Conservation (phyloP, 2,797 vertebrate genomes). For the Coreius guichenoti region DNA sequence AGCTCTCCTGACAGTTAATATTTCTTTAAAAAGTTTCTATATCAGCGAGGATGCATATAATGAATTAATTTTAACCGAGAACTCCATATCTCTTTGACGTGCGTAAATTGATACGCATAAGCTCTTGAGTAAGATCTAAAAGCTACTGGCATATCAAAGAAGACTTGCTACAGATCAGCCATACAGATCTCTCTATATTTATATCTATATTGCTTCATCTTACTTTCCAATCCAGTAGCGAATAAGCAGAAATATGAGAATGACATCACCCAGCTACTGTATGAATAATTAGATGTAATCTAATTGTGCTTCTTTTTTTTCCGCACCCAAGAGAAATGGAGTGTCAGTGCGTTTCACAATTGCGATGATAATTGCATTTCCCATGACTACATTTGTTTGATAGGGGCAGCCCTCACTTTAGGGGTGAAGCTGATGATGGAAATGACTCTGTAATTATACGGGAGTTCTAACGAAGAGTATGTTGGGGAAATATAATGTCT, state of each 20-base stretch:
- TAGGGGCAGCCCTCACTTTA: slow-evolving; percentile 54
- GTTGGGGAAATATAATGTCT: slow-evolving; percentile 48
- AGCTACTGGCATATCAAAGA: slow-evolving; percentile 1
- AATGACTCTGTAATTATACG: slow-evolving; percentile 53
- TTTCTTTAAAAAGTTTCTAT: not conserved
- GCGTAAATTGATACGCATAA: not conserved
- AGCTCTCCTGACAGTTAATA: not conserved
- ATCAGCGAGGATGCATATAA: not conserved
- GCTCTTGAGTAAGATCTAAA: not conserved
- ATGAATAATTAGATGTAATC: slow-evolving; percentile 48
- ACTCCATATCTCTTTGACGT: not conserved
- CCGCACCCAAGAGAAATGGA: slow-evolving; percentile 17
- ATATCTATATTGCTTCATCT: not conserved
- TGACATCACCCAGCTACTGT: slow-evolving; percentile 28
- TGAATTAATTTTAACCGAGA: not conserved
- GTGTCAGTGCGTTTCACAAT: slow-evolving; percentile 34
- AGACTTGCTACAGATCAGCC: not conserved
- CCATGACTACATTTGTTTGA: slow-evolving; percentile 51
- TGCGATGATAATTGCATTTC: slow-evolving; percentile 64
- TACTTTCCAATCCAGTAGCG: not conserved
- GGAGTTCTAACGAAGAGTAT: slow-evolving; percentile 56
- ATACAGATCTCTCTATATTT: not conserved
- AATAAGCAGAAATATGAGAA: slow-evolving; percentile 9
- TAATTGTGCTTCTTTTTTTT: slow-evolving; percentile 12
- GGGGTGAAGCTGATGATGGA: slow-evolving; percentile 40